These are phyloP conservation scores for Geotrypetes seraphini DNA, from an alignment of 2,797 vertebrate genomes.

Conservation along the genomic window DNA sequence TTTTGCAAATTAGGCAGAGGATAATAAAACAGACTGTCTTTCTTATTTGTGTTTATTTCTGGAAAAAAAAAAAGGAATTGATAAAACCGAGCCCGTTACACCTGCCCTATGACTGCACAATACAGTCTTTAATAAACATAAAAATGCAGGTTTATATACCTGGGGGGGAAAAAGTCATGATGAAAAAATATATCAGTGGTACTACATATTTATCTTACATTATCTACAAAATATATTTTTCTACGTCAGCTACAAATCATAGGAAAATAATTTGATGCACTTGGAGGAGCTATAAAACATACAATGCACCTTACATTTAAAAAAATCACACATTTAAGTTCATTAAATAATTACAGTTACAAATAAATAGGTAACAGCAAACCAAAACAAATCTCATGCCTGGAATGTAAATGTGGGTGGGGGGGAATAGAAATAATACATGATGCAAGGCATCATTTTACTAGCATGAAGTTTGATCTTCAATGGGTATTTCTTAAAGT, in stretches of 20 bases:
- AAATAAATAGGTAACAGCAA: slow-evolving; percentile 78
- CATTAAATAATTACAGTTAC: slow-evolving; percentile 64
- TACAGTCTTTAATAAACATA: slow-evolving; percentile 7
- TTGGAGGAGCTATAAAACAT: slow-evolving; percentile 46
- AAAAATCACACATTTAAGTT: slow-evolving; percentile 51
- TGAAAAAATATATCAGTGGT: slow-evolving; percentile 43
- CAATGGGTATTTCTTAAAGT: slow-evolving; percentile 32
- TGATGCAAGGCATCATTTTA: slow-evolving; percentile 44
- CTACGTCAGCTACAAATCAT: slow-evolving; percentile 49
- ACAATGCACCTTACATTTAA: slow-evolving; percentile 37
- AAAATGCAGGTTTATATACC: slow-evolving; percentile 6
- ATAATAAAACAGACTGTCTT: too few relatives aligned
- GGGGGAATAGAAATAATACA: slow-evolving; percentile 27
- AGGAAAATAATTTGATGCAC: slow-evolving; percentile 53
- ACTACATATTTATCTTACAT: slow-evolving; percentile 76
- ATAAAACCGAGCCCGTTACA: too few relatives aligned
- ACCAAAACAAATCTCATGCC: too few relatives aligned
- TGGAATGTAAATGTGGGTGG: slow-evolving; percentile 31
- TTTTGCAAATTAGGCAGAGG: too few relatives aligned
- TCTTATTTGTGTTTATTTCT: too few relatives aligned
- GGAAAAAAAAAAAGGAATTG: too few relatives aligned
- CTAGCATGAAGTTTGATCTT: slow-evolving; percentile 30
- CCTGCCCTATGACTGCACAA: neutral
- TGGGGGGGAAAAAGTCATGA: slow-evolving; percentile 32
- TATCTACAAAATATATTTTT: slow-evolving; percentile 66